Conservation (phyloP, 2,797 vertebrate species). For the Acanthiza pusilla region DNA sequence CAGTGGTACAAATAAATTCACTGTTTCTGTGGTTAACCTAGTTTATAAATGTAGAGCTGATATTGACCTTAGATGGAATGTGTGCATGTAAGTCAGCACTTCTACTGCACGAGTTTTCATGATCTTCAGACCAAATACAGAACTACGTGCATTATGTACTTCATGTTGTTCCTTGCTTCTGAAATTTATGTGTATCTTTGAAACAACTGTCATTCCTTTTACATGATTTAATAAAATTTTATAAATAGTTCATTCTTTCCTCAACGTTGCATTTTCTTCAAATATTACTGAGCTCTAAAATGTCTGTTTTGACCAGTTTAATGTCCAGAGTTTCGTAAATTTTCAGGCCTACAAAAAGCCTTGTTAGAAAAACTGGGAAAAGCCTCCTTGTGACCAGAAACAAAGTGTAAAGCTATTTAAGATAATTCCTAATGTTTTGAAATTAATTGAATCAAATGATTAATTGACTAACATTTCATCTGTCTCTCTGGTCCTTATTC, state of each 20-base stretch:
- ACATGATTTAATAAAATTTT: not conserved
- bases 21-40: not conserved
- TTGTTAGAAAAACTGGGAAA: not conserved
- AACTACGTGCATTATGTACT: not conserved
- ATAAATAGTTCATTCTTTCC: not conserved
- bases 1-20: not conserved
- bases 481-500: not conserved
- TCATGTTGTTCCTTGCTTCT: not conserved
- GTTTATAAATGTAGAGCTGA: conserved; percentile 18
- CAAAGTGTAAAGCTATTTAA: not conserved
- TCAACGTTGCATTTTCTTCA: not conserved
- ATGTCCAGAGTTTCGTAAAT: not conserved
- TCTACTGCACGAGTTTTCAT: not conserved
- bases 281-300: not conserved
- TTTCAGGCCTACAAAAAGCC: not conserved
- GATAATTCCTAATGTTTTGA: not conserved
- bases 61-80: not conserved
- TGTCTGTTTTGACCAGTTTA: not conserved
- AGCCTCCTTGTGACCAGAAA: not conserved
- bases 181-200: not conserved
- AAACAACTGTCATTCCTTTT: not conserved
- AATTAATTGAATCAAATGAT: not conserved
- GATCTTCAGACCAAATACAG: not conserved
- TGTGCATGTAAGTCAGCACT: not conserved
- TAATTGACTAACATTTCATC: not conserved